These are phyloP conservation scores for Lithophane socia DNA, from an alignment of 2,888 invertebrate species.

Conservation along the genomic window DNA sequence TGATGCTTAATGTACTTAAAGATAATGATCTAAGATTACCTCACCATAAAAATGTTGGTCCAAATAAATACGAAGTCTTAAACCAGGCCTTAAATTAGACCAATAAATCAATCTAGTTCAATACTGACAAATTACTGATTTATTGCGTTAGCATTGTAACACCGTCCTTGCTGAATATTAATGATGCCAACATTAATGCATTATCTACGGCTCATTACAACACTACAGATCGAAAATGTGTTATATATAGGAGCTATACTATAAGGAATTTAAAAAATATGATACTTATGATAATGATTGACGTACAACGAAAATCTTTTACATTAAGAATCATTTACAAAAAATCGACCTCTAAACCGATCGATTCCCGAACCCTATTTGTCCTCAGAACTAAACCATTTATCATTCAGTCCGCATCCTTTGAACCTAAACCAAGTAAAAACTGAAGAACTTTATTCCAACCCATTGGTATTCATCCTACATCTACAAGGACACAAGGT, in stretches of 20 bases:
- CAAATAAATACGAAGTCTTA: slow-evolving; percentile 14
- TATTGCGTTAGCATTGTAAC: slow-evolving; percentile 43
- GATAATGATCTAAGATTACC: slow-evolving; percentile 1
- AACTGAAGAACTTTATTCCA: slow-evolving; percentile 41
- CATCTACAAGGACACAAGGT: slow-evolving; percentile 44
- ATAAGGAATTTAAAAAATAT: slow-evolving; percentile 7
- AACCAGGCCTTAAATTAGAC: slow-evolving; percentile 5
- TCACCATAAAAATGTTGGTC: slow-evolving; percentile 1
- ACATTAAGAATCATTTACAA: not conserved
- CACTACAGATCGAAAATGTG: slow-evolving; percentile 19
- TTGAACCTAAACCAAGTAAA: slow-evolving; percentile 52
- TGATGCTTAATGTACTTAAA: not conserved
- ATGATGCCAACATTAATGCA: slow-evolving; percentile 55
- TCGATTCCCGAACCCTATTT: slow-evolving; percentile 13
- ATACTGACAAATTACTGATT: slow-evolving; percentile 58
- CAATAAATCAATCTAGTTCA: slow-evolving; percentile 56
- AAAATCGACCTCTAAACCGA: slow-evolving; percentile 11
- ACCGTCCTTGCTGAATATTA: slow-evolving; percentile 59
- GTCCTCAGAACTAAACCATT: slow-evolving; percentile 15
- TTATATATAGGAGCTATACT: not conserved
- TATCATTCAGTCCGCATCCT: slow-evolving; percentile 35
- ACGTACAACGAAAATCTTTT: too few species aligned
- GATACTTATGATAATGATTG: not conserved
- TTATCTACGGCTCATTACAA: slow-evolving; percentile 49
- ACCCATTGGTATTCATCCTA: slow-evolving; percentile 51